A percentile compares a stretch with the other conserved stretches of the same genome.
Conservation (phyloP, 2,113 vertebrate species). For the Melanocharis versteri region DNA sequence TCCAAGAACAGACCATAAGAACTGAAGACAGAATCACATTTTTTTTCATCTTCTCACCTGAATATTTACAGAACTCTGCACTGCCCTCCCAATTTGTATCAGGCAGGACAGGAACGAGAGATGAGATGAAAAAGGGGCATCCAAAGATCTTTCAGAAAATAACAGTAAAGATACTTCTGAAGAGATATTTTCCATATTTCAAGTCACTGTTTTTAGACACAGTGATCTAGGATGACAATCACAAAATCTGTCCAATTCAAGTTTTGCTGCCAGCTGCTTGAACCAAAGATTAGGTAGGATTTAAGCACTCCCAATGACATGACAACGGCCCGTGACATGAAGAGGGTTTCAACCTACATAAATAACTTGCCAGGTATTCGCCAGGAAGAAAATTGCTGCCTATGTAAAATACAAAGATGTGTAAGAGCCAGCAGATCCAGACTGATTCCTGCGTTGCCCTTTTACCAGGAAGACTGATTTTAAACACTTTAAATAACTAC, state of each 20-base stretch:
- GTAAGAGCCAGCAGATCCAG: background rate
- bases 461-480: slow-evolving; percentile 11
- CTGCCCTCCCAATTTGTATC: background rate
- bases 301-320: background rate
- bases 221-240: background rate
- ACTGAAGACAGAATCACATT: background rate
- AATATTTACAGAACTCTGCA: background rate
- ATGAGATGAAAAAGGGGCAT: background rate
- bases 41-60: background rate
- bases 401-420: background rate
- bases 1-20: background rate
- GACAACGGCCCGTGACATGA: background rate
- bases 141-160: background rate
- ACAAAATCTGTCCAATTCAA: background rate
- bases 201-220: background rate
- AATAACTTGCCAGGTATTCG: background rate
- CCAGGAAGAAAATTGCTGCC: background rate
- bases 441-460: background rate
- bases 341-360: background rate
- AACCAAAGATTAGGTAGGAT: background rate
- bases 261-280: background rate
- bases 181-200: background rate
- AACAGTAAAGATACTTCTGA: background rate
- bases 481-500: slow-evolving; percentile 14
- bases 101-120: background rate